phyloP scores from a whole-genome alignment of 2,888 invertebrate species.

The Bimastos eiseni region DNA sequence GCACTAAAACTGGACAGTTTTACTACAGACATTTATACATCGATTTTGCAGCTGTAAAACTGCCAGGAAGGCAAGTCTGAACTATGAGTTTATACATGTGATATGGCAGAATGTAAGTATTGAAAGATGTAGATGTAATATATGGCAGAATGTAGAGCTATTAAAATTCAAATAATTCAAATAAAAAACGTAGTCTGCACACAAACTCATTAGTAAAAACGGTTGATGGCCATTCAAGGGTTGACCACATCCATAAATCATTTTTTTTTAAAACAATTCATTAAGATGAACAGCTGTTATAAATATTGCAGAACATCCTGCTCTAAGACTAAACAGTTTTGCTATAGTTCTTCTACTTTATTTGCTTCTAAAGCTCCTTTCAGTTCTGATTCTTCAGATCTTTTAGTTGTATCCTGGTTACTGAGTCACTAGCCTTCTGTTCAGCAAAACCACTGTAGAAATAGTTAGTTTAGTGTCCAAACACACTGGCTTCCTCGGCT shows the following conservation, averaged over 20 bases:
- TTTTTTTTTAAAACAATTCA: neutral
- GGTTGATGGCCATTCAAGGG: neutral
- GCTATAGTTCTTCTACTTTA: neutral
- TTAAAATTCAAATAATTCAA: neutral
- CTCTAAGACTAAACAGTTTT: neutral
- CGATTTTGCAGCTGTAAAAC: conserved; percentile 13
- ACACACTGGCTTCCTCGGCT: neutral
- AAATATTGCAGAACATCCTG: neutral
- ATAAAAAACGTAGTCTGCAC: neutral
- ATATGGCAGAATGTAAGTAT: neutral
- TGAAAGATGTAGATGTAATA: too few relatives aligned
- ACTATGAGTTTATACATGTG: neutral
- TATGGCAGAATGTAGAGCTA: too few relatives aligned
- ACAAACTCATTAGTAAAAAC: neutral
- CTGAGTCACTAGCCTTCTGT: neutral
- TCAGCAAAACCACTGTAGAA: neutral
- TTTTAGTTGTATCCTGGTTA: too few relatives aligned
- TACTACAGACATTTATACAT: neutral
- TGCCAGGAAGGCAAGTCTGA: neutral
- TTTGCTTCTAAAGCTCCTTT: neutral
- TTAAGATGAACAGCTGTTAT: neutral
- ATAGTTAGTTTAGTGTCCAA: neutral
- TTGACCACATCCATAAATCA: neutral
- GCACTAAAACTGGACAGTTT: conserved; percentile 13
- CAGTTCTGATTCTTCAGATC: neutral